phyloP scores from a whole-genome alignment of 2,797 vertebrate species.

The Presbytis comata region DNA sequence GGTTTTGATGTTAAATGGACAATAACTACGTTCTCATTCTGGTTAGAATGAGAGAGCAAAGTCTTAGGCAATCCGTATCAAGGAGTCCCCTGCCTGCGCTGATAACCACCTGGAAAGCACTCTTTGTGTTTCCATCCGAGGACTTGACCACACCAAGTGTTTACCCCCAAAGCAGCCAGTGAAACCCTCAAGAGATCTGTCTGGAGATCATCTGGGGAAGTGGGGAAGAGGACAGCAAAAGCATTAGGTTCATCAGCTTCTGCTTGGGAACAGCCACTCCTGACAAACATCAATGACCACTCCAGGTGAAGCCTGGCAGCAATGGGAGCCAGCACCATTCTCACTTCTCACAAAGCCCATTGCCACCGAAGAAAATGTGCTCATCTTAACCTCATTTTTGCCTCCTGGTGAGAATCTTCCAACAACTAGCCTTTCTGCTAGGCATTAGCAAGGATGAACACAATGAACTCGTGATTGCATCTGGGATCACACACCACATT shows the following conservation, averaged over 20 bases:
- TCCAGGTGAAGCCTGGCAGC: background rate
- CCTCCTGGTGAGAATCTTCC: slow-evolving; percentile 64
- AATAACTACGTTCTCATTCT: background rate
- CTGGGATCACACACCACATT: background rate
- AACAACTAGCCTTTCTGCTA: slow-evolving; percentile 59
- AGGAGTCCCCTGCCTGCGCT: background rate
- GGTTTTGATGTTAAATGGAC: background rate
- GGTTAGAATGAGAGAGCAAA: background rate
- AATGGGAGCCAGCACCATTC: slow-evolving; percentile 41
- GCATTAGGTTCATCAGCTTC: background rate
- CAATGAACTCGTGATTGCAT: background rate
- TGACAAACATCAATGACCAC: background rate
- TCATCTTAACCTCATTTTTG: slow-evolving; percentile 48
- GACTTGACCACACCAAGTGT: background rate
- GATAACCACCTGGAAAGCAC: background rate
- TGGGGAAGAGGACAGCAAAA: accelerated
- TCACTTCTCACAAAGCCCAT: slow-evolving; percentile 50
- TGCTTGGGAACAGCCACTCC: background rate
- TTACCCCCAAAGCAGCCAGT: background rate
- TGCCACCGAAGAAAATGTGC: slow-evolving; percentile 50
- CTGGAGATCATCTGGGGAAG: background rate
- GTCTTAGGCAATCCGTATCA: background rate
- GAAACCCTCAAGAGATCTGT: background rate
- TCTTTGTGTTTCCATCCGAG: background rate
- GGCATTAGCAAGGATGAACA: background rate